Evolutionary conservation across 2,797 vertebrate genomes (phyloP).

Genomic region (Chiroxiphia lanceolata): DNA sequence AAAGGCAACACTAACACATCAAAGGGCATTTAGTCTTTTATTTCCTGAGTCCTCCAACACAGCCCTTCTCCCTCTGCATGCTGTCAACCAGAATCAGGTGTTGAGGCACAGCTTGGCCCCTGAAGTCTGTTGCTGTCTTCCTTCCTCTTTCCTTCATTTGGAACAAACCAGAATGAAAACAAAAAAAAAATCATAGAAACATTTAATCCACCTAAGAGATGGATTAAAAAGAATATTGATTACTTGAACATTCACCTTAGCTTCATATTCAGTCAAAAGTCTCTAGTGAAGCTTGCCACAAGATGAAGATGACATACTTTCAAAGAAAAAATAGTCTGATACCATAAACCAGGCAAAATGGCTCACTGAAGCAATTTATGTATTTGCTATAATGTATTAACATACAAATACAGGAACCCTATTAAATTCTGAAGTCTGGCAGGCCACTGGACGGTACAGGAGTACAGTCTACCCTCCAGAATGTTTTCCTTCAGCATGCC

Average conservation of each 20-base stretch:
- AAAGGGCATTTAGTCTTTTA: not conserved
- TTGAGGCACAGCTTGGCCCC: not conserved
- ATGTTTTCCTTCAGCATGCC: not conserved
- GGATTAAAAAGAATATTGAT: not conserved
- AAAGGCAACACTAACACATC: not conserved
- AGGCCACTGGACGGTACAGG: not conserved
- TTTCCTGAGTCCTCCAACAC: not conserved
- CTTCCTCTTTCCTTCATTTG: not conserved
- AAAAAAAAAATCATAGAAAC: not conserved
- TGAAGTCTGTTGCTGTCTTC: not conserved
- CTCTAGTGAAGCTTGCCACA: not conserved
- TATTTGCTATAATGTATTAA: not conserved
- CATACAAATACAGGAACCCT: not conserved
- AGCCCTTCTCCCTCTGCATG: not conserved
- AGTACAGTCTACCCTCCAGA: not conserved
- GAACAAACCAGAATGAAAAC: not conserved
- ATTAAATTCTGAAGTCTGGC: not conserved
- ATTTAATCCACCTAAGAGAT: not conserved
- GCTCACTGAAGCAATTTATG: not conserved
- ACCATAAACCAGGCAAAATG: not conserved
- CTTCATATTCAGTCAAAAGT: not conserved
- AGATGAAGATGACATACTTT: not conserved
- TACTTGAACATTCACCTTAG: not conserved
- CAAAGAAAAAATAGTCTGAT: not conserved
- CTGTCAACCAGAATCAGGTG: rapidly evolving